Conservation (phyloP, 2,797 vertebrate species). For the Takifugu rubripes region DNA sequence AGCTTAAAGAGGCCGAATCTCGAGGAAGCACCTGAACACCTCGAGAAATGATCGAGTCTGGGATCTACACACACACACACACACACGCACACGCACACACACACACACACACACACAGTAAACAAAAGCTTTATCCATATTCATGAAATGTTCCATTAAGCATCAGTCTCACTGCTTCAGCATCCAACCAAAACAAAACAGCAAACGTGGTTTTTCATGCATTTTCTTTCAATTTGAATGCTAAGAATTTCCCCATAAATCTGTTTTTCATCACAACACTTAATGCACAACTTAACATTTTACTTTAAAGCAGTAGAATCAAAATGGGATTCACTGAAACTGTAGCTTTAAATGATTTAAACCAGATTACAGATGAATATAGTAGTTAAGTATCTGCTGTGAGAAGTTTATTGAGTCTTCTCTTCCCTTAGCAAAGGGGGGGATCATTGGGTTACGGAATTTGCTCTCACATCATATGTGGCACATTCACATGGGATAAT, state of each 20-base stretch:
- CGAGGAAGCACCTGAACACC: slow-evolving; percentile 97
- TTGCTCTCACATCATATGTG: slow-evolving; percentile 10
- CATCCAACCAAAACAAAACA: neutral
- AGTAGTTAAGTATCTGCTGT: neutral
- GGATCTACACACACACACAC: slow-evolving; percentile 78
- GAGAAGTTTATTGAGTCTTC: neutral
- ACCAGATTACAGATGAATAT: too few species aligned
- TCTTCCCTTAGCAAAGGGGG: neutral
- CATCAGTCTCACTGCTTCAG: neutral
- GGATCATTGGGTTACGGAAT: slow-evolving; percentile 1
- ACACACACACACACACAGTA: slow-evolving; percentile 16
- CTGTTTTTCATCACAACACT: neutral
- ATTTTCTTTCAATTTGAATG: neutral
- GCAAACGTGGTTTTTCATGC: neutral
- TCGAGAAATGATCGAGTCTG: slow-evolving; percentile 96
- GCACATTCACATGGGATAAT: slow-evolving; percentile 13
- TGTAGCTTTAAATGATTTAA: too few species aligned
- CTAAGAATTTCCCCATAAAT: too few species aligned
- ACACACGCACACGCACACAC: slow-evolving; percentile 19
- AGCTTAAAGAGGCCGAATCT: slow-evolving; percentile 95
- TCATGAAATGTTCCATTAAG: neutral
- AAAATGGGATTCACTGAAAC: too few species aligned
- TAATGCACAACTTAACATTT: neutral
- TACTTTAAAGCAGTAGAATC: neutral
- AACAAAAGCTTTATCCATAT: slow-evolving; percentile 2